Conservation (phyloP, 2,888 invertebrate genomes). For the Callimorpha dominula region DNA sequence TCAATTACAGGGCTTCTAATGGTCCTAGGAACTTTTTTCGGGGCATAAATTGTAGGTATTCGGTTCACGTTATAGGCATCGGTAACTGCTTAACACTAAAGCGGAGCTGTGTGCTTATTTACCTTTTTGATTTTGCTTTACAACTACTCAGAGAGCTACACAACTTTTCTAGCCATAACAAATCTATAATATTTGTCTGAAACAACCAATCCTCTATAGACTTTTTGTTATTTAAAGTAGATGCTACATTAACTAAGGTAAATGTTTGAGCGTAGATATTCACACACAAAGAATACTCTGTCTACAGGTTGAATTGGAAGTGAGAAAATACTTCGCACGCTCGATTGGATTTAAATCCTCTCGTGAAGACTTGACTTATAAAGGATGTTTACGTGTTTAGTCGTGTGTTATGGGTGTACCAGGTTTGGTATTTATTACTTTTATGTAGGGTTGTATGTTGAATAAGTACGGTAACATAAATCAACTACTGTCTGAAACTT, state of each 20-base stretch:
- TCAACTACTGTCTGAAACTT: neutral
- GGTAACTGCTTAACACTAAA: neutral
- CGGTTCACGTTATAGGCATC: no score
- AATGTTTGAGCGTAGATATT: slow-evolving; percentile 1
- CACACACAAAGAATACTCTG: neutral
- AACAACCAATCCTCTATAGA: neutral
- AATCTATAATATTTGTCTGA: neutral
- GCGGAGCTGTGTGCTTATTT: neutral
- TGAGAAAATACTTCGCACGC: slow-evolving; percentile 13
- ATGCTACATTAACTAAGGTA: neutral
- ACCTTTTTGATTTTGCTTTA: neutral
- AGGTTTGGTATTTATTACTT: neutral
- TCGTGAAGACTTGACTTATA: slow-evolving; percentile 7
- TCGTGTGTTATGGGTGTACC: slow-evolving; percentile 1
- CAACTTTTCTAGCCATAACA: neutral
- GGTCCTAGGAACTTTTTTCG: no score
- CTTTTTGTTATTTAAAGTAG: neutral
- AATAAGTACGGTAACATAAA: neutral
- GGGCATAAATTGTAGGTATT: no score
- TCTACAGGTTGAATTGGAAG: neutral
- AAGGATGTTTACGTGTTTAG: slow-evolving; percentile 4
- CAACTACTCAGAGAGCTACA: neutral
- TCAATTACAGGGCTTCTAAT: no score
- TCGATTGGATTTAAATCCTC: slow-evolving; percentile 21
- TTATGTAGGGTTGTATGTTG: neutral